These are phyloP conservation scores for Limnephilus rhombicus DNA, from an alignment of 2,888 invertebrate species.

Conservation along the genomic window DNA sequence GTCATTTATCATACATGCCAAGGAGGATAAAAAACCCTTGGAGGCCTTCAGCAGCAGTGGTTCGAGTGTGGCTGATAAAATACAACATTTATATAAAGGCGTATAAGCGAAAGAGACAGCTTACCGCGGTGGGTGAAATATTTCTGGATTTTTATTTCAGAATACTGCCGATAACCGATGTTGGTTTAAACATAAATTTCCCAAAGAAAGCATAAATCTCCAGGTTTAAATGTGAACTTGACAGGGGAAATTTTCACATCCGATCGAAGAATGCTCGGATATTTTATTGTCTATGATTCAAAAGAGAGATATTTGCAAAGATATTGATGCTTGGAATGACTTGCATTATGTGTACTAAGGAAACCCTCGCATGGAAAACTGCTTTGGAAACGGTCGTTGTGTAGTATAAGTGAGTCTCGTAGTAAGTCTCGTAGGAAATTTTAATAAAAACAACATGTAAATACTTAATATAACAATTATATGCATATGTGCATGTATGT, in stretches of 20 bases:
- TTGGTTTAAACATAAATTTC: slow-evolving; percentile 20
- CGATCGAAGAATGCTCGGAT: neutral
- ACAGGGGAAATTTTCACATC: neutral
- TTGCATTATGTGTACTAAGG: neutral
- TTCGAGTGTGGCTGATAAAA: neutral
- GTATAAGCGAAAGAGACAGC: neutral
- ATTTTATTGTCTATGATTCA: slow-evolving; percentile 3
- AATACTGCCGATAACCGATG: slow-evolving; percentile 18
- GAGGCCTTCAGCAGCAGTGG: too few species aligned
- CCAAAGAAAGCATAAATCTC: slow-evolving; percentile 4
- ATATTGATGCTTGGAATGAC: neutral
- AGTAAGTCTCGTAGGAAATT: too few species aligned
- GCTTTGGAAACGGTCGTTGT: neutral
- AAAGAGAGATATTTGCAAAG: neutral
- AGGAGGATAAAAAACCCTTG: too few species aligned
- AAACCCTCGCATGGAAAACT: neutral
- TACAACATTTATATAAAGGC: neutral
- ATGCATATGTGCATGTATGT: too few species aligned
- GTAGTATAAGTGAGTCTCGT: too few species aligned
- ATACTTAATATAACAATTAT: too few species aligned
- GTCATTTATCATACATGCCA: too few species aligned
- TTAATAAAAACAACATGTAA: too few species aligned
- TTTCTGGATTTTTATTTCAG: neutral
- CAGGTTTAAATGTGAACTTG: neutral
- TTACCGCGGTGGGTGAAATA: neutral